A percentile compares a stretch with the other conserved stretches of the same genome.
These are phyloP conservation scores for Lateolabrax maculatus DNA, from an alignment of 2,797 vertebrate genomes.

Conservation along the genomic window DNA sequence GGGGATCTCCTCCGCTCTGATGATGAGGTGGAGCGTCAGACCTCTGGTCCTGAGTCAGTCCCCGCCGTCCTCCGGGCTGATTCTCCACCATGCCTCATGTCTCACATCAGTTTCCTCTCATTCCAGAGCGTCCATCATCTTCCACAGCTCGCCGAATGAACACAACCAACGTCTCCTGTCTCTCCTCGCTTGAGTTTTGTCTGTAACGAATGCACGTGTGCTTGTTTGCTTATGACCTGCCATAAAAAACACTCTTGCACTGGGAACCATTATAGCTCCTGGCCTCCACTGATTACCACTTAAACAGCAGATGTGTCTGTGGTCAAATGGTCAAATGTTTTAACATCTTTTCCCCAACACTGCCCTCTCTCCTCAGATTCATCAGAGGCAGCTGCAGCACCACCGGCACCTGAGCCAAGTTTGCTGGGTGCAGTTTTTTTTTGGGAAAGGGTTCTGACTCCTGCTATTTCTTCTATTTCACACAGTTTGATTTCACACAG, in stretches of 20 bases:
- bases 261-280: background rate
- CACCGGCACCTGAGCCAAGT: background rate
- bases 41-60: background rate
- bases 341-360: background rate
- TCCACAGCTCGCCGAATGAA: background rate
- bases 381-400: background rate
- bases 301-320: slow-evolving; percentile 9
- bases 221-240: background rate
- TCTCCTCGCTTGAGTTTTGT: too few species aligned
- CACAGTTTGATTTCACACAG: slow-evolving; percentile 27
- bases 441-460: background rate
- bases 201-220: background rate
- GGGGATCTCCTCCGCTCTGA: slow-evolving; percentile 20
- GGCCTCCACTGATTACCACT: background rate
- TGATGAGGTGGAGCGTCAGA: slow-evolving; percentile 27
- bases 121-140: background rate
- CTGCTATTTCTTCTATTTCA: slow-evolving; percentile 24
- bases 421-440: slow-evolving; percentile 5
- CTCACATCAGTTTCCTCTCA: background rate
- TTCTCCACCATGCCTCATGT: background rate
- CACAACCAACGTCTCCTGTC: background rate
- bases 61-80: background rate
- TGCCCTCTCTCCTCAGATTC: background rate
- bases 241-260: background rate
- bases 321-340: background rate